These are phyloP conservation scores for Carollia perspicillata DNA, from an alignment of 2,113 vertebrate genomes.

Conservation along the genomic window DNA sequence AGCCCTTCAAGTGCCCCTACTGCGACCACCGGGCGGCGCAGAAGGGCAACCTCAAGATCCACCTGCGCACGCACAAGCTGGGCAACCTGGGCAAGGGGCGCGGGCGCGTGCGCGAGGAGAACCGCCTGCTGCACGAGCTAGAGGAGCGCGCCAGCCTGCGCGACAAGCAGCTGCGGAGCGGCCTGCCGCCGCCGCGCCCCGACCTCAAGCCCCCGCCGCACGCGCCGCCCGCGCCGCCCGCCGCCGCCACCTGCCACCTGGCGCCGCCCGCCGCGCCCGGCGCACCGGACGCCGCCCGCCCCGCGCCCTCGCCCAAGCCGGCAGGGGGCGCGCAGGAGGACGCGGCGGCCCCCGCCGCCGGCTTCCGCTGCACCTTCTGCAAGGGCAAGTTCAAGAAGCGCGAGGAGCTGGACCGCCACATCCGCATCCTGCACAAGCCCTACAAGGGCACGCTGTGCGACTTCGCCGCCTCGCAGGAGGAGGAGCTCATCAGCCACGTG, in stretches of 20 bases:
- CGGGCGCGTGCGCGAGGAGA: conserved; percentile 96
- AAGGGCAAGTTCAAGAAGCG: conserved; percentile 99
- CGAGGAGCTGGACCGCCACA: conserved; percentile 96
- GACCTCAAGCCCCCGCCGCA: conserved; percentile 85
- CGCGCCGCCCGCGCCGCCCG: conserved; percentile 84
- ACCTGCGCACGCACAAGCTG: conserved; percentile 97
- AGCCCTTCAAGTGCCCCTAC: conserved; percentile 99
- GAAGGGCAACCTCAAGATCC: conserved; percentile 98
- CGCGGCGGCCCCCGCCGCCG: conserved; percentile 85
- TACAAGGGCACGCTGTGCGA: conserved; percentile 99
- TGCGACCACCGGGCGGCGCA: conserved; percentile 98
- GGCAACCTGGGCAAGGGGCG: conserved; percentile 98
- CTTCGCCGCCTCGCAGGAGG: conserved; percentile 96
- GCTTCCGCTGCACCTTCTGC: conserved; percentile 98
- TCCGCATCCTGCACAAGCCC: conserved; percentile 98
- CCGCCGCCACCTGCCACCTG: conserved; percentile 86
- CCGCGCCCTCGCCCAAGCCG: conserved; percentile 92
- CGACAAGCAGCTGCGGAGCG: conserved; percentile 96
- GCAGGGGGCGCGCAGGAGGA: conserved; percentile 88
- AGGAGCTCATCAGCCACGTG: conserved; percentile 97
- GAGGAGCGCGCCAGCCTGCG: conserved; percentile 96
- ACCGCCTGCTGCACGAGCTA: conserved; percentile 95
- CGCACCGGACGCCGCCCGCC: conserved; percentile 86
- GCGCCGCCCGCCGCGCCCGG: conserved; percentile 86
- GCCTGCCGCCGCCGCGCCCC: conserved; percentile 88